Percentiles rank a stretch among this genome's conserved stretches.
Evolutionary conservation across 2,888 invertebrate genomes (phyloP).

Genomic region (Calliopum simillimum): DNA sequence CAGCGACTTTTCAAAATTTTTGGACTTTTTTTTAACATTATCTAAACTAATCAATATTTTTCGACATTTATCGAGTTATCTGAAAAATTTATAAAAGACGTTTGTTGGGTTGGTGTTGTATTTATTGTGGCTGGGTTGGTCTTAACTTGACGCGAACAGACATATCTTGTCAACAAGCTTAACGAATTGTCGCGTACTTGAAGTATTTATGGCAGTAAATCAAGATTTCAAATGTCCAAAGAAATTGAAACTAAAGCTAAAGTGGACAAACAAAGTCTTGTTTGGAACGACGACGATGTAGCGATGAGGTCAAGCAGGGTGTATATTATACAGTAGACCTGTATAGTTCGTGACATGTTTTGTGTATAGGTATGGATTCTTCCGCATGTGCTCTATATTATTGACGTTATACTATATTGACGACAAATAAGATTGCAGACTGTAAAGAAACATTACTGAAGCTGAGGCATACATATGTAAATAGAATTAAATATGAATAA

Average conservation of each 20-base stretch:
- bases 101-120: slow-evolving; percentile 4
- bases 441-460: too few relatives aligned
- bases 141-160: slow-evolving; percentile 1
- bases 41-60: too few relatives aligned
- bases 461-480: too few relatives aligned
- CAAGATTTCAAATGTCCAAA: slow-evolving; percentile 3
- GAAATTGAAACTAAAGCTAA: slow-evolving; percentile 28
- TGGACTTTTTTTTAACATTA: too few relatives aligned
- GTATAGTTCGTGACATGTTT: slow-evolving; percentile 4
- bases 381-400: slow-evolving; percentile 46
- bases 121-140: not conserved
- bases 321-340: too few relatives aligned
- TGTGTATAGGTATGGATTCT: too few relatives aligned
- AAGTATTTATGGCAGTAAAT: slow-evolving; percentile 24
- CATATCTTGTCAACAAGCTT: slow-evolving; percentile 34
- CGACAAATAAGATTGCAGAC: too few relatives aligned
- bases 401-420: too few relatives aligned
- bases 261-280: not conserved
- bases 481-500: not conserved
- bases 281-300: not conserved
- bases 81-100: not conserved
- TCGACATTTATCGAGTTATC: too few relatives aligned
- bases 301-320: slow-evolving; percentile 14
- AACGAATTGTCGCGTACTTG: slow-evolving; percentile 38
- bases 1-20: too few relatives aligned